Base-by-base conservation (phyloP, 2,888 invertebrate genomes). In the Brenthis hecate region DNA sequence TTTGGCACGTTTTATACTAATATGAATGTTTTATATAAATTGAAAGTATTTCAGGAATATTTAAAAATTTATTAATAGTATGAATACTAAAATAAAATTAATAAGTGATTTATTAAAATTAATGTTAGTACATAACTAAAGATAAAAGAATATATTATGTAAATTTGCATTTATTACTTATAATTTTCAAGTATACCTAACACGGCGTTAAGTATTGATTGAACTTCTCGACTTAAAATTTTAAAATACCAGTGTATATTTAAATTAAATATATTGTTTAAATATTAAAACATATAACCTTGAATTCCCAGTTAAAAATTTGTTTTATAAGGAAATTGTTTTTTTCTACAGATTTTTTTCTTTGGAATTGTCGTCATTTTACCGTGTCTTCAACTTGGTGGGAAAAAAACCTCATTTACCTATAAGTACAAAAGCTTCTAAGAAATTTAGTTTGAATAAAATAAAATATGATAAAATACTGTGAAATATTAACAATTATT, bases 311-410 rank as follows among this genome's bases (percentile, higher is more conserved):
- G 32, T 19, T 32, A 13, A 16, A 56, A 64, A 54, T 36, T 36
- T 60, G 60, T n/a, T 48, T 69, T 56, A 65, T 53, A 56, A 65
- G 69, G 65, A 65, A 69, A 69, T 69, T 65, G 51, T 54, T 69
- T 65, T 56, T 3, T 28, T 36, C 47, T 19, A 57, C 47, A 66
- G 54, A 47, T 23, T 53, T 63, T 19, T 63, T 69, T 61, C 61
- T 61, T 69, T 69, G 16, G 62, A 65, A 19, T 56, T 28, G 16
- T 43, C 54, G 58, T 60, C 61, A 36, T 43, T 50, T 67, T 54
- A 62, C 56, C 53, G 32, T 48, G 53, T 47, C n/a, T 14, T 60
- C 55, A 23, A 58, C 47, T 53, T 58, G 53, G 11, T 66, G 32
- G 48, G 32, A 50, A 54, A 16, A 28, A 53, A 36, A 66, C 43